phyloP scores from a whole-genome alignment of 2,113 vertebrate species.

The Scartelaos histophorus region DNA sequence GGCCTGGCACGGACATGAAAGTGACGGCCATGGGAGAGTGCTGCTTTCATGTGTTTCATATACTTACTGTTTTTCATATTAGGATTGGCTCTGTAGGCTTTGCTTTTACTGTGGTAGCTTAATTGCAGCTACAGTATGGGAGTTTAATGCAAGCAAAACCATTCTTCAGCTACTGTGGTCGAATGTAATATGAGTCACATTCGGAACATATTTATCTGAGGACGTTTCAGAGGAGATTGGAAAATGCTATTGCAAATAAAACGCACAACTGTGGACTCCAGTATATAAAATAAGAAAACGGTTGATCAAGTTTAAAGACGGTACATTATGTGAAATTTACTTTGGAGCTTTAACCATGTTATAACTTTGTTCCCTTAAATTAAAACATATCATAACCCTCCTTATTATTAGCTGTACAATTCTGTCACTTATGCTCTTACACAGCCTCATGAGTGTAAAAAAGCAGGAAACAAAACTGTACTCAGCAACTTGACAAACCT shows the following conservation, averaged over 20 bases:
- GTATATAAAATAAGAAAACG: background rate
- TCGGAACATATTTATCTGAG: background rate
- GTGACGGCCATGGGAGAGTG: constrained; percentile 16
- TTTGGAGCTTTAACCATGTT: too few species aligned
- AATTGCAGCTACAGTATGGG: background rate
- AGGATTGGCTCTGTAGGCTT: background rate
- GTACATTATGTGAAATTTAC: too few species aligned
- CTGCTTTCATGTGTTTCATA: constrained; percentile 19
- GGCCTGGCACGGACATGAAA: constrained; percentile 36
- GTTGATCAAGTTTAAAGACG: too few species aligned
- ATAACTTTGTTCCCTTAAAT: too few species aligned
- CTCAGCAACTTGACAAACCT: too few species aligned
- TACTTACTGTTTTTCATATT: background rate
- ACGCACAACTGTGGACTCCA: background rate
- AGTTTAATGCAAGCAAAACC: background rate
- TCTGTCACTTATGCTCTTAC: too few species aligned
- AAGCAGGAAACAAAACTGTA: too few species aligned
- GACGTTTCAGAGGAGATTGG: background rate
- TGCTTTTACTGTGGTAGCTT: background rate
- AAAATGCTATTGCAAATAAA: background rate
- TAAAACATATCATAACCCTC: too few species aligned
- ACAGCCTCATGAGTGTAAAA: too few species aligned
- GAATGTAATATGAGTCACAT: background rate
- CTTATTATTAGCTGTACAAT: too few species aligned
- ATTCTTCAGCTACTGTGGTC: background rate